Evolutionary conservation across 2,888 invertebrate species (phyloP), one percentile per base, ranked within the genome.

Genomic region (Acleris cristana): DNA sequence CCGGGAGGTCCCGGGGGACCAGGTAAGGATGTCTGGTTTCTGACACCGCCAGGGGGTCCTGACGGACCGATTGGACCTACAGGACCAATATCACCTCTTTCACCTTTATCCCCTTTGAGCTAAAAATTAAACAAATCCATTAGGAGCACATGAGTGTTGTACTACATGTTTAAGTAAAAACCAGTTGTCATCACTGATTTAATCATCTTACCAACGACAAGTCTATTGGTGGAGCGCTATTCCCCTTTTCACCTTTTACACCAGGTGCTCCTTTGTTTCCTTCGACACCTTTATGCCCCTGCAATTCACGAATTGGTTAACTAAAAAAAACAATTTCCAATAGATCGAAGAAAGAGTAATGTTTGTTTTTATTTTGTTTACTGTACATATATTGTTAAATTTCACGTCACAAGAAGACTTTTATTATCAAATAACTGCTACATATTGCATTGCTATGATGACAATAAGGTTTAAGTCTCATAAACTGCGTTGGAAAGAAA

Each of bases 281-380:
- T 16, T 67, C 71, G 21, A 77, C 76, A n/a, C 94, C 95, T 65
- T 84, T 78, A 30, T 87, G 86, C 69, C 95, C 95, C 69, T 81
- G 72, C 14, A 84, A 74, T 45, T 95, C 95, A 55, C 5, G 1
- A 10, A 34, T 10, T 10, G 5, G 8, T 55, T 34, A 10, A n/a
- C 40, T 30, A 7, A 53, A 16, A 53, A 53, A 3, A 18, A 2
- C 51, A 51, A 14, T 14, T 1, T 40, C 2, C 4, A 14, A 40
- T 14, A 40, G 14, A 40, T 4, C 0, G 1, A 14, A 40, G 14
- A 0, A 14, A 40, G 0, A 40, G 10, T 34, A 34, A 30, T 30
- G 7, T 26, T 26, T 6, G 26, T 26, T 34, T 14, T 34, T 34
- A 1, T 12, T 14, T 34, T 34, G 12, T 14, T 12, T 34, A 14